Conservation (phyloP, 2,888 invertebrate species). For the Philopedon plagiatum region DNA sequence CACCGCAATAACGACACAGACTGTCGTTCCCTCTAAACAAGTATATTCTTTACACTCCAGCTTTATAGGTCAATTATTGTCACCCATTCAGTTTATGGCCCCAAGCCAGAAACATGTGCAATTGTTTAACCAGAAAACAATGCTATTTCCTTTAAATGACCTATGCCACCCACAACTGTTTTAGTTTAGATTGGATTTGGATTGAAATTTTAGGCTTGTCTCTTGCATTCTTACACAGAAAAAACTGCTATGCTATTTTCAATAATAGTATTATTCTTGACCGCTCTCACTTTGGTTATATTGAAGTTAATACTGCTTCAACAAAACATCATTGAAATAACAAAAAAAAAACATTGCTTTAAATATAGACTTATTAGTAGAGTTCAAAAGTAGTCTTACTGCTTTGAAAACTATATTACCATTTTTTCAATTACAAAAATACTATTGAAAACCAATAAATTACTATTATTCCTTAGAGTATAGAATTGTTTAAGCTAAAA, state of each 20-base stretch:
- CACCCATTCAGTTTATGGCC: constrained; percentile 37
- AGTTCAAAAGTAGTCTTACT: too few relatives aligned
- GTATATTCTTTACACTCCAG: constrained; percentile 44
- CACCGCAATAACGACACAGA: constrained; percentile 32
- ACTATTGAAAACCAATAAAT: too few relatives aligned
- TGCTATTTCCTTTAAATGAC: constrained; percentile 32
- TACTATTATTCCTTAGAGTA: too few relatives aligned
- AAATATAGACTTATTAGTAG: too few relatives aligned
- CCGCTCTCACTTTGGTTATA: too few relatives aligned
- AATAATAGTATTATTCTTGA: too few relatives aligned
- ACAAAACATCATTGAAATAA: too few relatives aligned
- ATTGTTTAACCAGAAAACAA: constrained; percentile 43
- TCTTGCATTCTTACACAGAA: constrained; percentile 15
- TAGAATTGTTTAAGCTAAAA: too few relatives aligned
- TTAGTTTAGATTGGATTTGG: constrained; percentile 4
- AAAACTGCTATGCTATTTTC: background rate
- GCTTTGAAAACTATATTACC: too few relatives aligned
- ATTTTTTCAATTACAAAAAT: too few relatives aligned
- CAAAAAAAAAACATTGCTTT: too few relatives aligned
- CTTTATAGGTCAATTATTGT: constrained; percentile 47
- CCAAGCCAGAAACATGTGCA: constrained; percentile 29
- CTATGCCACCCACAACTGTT: constrained; percentile 26
- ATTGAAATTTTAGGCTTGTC: constrained; percentile 20
- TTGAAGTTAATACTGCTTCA: too few relatives aligned
- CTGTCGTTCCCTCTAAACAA: constrained; percentile 34